A percentile compares a stretch with the other conserved stretches of the same genome.
Conservation (phyloP, 2,888 invertebrate species). For the Opisthograptis luteolata region DNA sequence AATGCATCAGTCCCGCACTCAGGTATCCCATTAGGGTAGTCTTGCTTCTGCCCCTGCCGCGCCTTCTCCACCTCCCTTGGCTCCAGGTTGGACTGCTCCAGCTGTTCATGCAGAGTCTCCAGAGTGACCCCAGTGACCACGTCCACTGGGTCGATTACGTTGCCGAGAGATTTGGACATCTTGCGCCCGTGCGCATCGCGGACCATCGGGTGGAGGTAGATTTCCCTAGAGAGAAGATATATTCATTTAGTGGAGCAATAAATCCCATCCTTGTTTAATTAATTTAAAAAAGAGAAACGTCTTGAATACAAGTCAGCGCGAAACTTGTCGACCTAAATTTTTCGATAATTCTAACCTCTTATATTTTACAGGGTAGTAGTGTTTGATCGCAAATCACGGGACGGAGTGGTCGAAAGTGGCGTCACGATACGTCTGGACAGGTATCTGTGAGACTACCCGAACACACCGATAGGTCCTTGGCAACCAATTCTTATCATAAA, state of each 20-base stretch:
- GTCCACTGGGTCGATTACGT: slow-evolving; percentile 98
- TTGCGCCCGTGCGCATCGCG: slow-evolving; percentile 99
- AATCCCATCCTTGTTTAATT: too few species aligned
- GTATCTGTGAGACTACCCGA: too few species aligned
- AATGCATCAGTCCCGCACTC: slow-evolving; percentile 98
- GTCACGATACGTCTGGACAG: too few species aligned
- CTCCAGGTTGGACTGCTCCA: slow-evolving; percentile 93
- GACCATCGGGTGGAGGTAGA: slow-evolving; percentile 98
- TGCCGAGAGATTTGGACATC: slow-evolving; percentile 99
- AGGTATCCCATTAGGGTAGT: slow-evolving; percentile 96
- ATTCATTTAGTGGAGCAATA: too few species aligned
- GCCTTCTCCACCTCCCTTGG: slow-evolving; percentile 92
- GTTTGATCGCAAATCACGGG: too few species aligned
- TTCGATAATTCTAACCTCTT: too few species aligned
- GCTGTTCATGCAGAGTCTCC: slow-evolving; percentile 90
- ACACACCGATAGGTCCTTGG: too few species aligned
- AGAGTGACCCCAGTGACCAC: slow-evolving; percentile 95
- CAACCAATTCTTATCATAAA: too few species aligned
- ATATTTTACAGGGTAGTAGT: too few species aligned
- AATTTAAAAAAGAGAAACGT: too few species aligned
- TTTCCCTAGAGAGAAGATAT: slow-evolving; percentile 81
- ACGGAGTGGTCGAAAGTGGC: too few species aligned
- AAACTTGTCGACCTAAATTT: too few species aligned
- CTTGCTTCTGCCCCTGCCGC: slow-evolving; percentile 88
- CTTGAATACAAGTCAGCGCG: not conserved